Evolutionary conservation across 2,797 vertebrate species (phyloP).

Genomic region (Avahi laniger): DNA sequence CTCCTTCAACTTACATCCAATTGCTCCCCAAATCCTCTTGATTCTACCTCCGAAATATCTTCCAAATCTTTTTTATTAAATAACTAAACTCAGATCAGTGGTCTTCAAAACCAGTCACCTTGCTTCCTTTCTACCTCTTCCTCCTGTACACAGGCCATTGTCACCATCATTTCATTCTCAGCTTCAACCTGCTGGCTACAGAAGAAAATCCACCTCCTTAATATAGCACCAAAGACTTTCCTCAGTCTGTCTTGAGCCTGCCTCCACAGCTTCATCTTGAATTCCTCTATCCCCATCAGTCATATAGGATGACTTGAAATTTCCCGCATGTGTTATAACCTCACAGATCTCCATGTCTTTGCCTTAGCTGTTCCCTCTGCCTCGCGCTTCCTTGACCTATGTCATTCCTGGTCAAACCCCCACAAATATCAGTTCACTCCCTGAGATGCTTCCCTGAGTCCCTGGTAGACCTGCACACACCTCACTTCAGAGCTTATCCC

Average conservation of each 20-base stretch:
- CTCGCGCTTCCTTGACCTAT: neutral
- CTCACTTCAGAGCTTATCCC: neutral
- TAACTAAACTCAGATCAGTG: neutral
- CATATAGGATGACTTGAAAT: neutral
- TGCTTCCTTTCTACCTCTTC: neutral
- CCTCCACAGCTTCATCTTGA: neutral
- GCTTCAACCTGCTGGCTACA: neutral
- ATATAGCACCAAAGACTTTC: neutral
- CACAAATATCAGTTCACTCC: neutral
- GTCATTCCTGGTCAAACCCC: neutral
- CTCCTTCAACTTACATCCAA: neutral
- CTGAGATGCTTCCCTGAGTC: neutral
- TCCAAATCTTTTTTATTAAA: neutral
- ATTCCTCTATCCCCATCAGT: neutral
- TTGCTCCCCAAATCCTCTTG: neutral
- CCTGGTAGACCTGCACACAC: neutral
- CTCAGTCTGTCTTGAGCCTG: neutral
- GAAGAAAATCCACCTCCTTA: neutral
- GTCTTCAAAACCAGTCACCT: neutral
- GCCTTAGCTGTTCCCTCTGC: neutral
- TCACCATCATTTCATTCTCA: neutral
- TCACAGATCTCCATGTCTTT: neutral
- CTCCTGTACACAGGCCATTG: neutral
- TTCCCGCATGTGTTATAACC: neutral
- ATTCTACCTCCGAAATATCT: neutral